Evolutionary conservation across 2,113 vertebrate genomes (phyloP), one percentile per base, ranked within the genome.

Genomic region (Amblyornis subalaris): DNA sequence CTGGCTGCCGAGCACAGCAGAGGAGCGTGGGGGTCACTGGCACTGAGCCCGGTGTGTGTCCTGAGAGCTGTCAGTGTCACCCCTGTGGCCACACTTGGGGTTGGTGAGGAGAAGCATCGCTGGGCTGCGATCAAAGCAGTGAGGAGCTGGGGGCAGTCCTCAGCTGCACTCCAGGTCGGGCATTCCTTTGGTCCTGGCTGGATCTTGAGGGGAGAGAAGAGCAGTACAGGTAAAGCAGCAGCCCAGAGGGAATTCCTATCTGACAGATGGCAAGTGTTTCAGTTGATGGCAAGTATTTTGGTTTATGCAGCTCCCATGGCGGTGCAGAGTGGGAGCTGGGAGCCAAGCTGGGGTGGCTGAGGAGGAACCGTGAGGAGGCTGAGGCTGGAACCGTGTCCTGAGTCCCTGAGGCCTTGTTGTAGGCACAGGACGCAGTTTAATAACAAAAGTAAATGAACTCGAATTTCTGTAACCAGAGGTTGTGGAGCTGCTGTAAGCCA

Each of bases 201-300:
- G 51, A 31, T 38, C 57, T 53, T 5, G 62, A 53, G 51, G n/a
- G 31, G 21, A 61, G 31, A 9, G 35, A 14, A 42, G 23, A 82
- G 36, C 61, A 24, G 47, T 4, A 12, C 31, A 57, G 53, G 33
- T 25, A 17, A 35, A 85, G 86, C 65, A 57, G 60, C 29, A n/a
- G 18, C n/a, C 23, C 3, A 6, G 12, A n/a, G 65, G 53, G 13
- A 28, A 26, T 22, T 23, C 14, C 44, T 31, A 13, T 24, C 21
- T 1, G 0, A 2, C 57, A 3, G 3, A 3, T 31, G 18, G 1
- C 4, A 1, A 8, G 21, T 4, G 26, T n/a, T 40, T 35, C 1
- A 3, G 48, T 23, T 23, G 12, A 2, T n/a, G 44, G 29, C 50
- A 35, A 25, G 31, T 1, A 45, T 26, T 45, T 9, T 0, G 1